Base-by-base conservation (phyloP, 30 jellyfish, hydroid and myxozoan genomes). In the Turritopsis dohrnii region DNA sequence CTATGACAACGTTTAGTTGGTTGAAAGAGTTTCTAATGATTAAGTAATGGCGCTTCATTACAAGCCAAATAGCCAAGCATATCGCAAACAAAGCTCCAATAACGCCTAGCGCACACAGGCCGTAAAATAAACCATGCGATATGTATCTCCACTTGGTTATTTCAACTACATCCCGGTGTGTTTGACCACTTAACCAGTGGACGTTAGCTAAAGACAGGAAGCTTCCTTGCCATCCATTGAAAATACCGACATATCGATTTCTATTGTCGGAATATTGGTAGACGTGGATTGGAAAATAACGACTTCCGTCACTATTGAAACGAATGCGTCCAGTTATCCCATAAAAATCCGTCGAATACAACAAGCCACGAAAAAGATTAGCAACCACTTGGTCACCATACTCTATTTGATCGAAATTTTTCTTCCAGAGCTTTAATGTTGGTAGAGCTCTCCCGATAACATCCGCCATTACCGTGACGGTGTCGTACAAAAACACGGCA, bases 321-420 rank as follows among this genome's bases (percentile, higher is more conserved):
- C 72, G 19, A 25, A 74, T n/a, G 22, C 94, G 52, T 74, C 86
- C 96, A 76, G 96, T 83, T 60, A 89, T 85, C 19, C 96, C 96
- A 76, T 84, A 84, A 21, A 85, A 52, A 66, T 85, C 84, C 30
- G 93, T 85, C 28, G 65, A 72, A 65, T 79, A 25, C 18, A 81
- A 66, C 71, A 83, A 66, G 0, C 82, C 71, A 31, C 79, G 52
- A 13, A 89, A 54, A 71, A 75, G 28, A 29, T n/a, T 29, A 28
- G 88, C 92, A 71, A 76, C 75, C 7, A 53, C 29, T n/a, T 75
- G 60, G 41, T 89, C 85, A 17, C 96, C 96, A 81, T 89, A 89
- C 25, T 16, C 72, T 52, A 53, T 81, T 23, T 85, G 79, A 3
- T 65, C 72, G 54, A 76, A 79, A 71, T 75, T 76, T 79, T 71